These are phyloP conservation scores for Temnothorax longispinosus DNA, from an alignment of 1,140 invertebrate species.

Conservation along the genomic window DNA sequence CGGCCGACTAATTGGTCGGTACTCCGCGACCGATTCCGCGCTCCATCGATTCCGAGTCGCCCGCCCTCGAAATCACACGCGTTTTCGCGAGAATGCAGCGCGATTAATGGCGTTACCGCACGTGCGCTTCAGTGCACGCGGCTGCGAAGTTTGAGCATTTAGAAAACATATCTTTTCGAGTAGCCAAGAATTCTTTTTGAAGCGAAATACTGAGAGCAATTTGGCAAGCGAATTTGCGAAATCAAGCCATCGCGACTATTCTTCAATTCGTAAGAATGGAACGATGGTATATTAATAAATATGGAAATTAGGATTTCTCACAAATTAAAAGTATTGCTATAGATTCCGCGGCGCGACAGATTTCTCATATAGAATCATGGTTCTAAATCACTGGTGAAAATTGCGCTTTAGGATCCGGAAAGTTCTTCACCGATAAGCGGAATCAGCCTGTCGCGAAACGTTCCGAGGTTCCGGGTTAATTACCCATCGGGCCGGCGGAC, in stretches of 20 bases:
- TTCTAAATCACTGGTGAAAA: slow-evolving; percentile 24
- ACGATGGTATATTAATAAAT: background rate
- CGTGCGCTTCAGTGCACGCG: background rate
- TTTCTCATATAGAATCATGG: background rate
- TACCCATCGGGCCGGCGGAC: slow-evolving; percentile 64
- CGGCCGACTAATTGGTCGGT: slow-evolving; percentile 82
- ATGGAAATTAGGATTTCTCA: background rate
- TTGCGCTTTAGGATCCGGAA: background rate
- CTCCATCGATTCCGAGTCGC: slow-evolving; percentile 79
- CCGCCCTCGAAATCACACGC: slow-evolving; percentile 75
- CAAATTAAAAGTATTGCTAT: background rate
- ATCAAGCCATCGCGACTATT: background rate
- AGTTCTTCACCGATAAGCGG: slow-evolving; percentile 20
- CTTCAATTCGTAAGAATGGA: background rate
- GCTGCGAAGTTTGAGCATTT: background rate
- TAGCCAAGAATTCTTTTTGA: background rate
- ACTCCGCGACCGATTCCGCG: slow-evolving; percentile 81
- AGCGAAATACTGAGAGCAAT: background rate
- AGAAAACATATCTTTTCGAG: background rate
- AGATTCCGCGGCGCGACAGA: background rate
- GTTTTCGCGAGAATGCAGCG: slow-evolving; percentile 77
- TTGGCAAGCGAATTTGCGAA: background rate
- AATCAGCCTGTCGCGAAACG: slow-evolving; percentile 46
- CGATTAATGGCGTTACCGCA: slow-evolving; percentile 77
- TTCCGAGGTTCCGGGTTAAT: slow-evolving; percentile 57